phyloP scores from a whole-genome alignment of 2,113 vertebrate genomes.

The Muntiacus muntjak region DNA sequence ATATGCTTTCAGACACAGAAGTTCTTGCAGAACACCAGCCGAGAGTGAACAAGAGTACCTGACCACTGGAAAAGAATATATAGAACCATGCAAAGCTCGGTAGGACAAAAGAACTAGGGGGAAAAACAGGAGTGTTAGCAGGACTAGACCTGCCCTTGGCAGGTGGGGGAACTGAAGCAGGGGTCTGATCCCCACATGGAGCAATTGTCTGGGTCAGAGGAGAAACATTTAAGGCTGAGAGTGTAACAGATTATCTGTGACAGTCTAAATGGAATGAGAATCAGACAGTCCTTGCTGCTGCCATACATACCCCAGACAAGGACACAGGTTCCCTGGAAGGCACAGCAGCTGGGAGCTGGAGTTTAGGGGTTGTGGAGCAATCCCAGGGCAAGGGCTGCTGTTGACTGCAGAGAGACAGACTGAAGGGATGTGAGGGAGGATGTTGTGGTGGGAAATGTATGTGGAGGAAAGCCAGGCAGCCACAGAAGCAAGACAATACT shows the following conservation, averaged over 20 bases:
- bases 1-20: neutral
- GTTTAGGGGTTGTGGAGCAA: neutral
- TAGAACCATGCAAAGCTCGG: neutral
- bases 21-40: neutral
- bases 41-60: neutral
- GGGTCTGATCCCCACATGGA: fast-evolving
- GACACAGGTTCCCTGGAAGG: neutral
- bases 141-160: neutral
- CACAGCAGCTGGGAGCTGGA: neutral
- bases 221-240: neutral
- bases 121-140: neutral
- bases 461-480: neutral
- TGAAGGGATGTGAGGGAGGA: neutral
- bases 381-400: neutral
- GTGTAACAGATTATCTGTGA: neutral
- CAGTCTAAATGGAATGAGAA: neutral
- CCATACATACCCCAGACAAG: neutral
- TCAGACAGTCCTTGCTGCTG: neutral
- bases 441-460: neutral
- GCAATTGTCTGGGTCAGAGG: neutral
- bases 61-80: neutral
- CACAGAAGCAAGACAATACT: neutral
- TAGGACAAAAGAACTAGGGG: neutral
- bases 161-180: neutral
- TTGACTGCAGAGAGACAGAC: neutral